Conservation (phyloP, 2,888 invertebrate species). For the Drosophila borborema region DNA sequence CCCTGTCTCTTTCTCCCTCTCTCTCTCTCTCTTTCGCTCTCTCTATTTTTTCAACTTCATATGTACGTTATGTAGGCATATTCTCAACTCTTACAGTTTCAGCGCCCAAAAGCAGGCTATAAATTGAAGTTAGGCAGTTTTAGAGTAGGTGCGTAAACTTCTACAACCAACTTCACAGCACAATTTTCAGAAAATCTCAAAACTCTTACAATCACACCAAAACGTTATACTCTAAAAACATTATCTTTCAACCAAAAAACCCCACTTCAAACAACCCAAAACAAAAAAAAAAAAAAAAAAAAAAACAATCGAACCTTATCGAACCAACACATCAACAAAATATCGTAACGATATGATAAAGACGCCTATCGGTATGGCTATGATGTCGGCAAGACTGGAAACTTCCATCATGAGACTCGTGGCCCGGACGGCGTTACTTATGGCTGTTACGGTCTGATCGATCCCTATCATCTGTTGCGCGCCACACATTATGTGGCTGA, state of each 20-base stretch:
- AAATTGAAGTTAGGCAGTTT: conserved; percentile 37
- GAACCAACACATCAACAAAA: conserved; percentile 40
- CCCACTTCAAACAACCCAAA: conserved; percentile 22
- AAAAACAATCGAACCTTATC: conserved; percentile 12
- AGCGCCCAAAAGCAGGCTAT: conserved; percentile 38
- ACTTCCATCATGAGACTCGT: conserved; percentile 92
- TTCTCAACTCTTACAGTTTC: conserved; percentile 37
- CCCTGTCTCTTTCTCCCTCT: neutral
- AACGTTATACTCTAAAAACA: conserved; percentile 55
- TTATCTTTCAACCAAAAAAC: conserved; percentile 55
- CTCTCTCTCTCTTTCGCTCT: neutral
- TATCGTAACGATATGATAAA: conserved; percentile 20
- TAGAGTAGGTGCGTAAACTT: conserved; percentile 30
- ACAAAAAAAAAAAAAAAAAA: conserved; percentile 12
- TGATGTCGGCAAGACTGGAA: conserved; percentile 90
- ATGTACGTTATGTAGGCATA: conserved; percentile 24
- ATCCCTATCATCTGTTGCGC: conserved; percentile 88
- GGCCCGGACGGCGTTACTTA: conserved; percentile 92
- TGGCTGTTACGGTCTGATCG: conserved; percentile 92
- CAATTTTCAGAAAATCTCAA: conserved; percentile 49
- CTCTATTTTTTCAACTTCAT: conserved; percentile 21
- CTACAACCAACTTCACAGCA: conserved; percentile 44
- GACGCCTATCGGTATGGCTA: conserved; percentile 92
- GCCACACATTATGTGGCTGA: conserved; percentile 92
- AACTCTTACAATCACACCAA: conserved; percentile 34